Evolutionary conservation across 1,140 invertebrate genomes (phyloP), one percentile per base, ranked within the genome.

Genomic region (Apolygus lucorum): DNA sequence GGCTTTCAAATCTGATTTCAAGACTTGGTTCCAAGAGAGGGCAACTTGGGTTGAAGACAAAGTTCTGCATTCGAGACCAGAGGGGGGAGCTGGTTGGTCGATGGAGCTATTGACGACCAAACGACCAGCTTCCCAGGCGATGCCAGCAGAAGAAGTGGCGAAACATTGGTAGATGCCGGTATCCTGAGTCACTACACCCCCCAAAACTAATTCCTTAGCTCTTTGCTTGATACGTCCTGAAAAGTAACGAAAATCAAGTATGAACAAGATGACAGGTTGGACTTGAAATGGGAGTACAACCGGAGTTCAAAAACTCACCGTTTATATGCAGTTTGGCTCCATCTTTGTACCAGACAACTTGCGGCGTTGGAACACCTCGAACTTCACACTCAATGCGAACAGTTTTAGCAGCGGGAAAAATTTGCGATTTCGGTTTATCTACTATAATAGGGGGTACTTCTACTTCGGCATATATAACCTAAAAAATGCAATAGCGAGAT

Each of bases 151-250:
- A 78, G 89, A 91, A n/a, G 82, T 79, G 1, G 86, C 88, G 21
- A 90, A 78, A 77, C 90, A 92, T 77, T 92, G 89, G 77, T 92
- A 92, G 67, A 90, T 79, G 28, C 88, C 90, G 73, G 86, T 83
- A 76, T 90, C 88, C 13, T 82, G 78, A 21, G 81, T 81, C 28
- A 90, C 82, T 25, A 88, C 84, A 63, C 86, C 86, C 1, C 85
- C 82, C 69, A 90, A 84, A 21, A 85, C 82, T 62, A 90, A 76
- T 73, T 83, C 81, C 72, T 81, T 78, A 72, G 68, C 71, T 75
- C 82, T 76, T 73, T 82, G 75, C 78, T 86, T 81, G 74, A 86
- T 76, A 75, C 84, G 74, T 74, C 84, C 84, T 71, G 65, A 4
- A 52, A 13, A 68, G 63, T 69, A 67, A 11, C 59, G 11, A 13